phyloP scores from a whole-genome alignment of 2,113 vertebrate species.

The Clinocottus analis region DNA sequence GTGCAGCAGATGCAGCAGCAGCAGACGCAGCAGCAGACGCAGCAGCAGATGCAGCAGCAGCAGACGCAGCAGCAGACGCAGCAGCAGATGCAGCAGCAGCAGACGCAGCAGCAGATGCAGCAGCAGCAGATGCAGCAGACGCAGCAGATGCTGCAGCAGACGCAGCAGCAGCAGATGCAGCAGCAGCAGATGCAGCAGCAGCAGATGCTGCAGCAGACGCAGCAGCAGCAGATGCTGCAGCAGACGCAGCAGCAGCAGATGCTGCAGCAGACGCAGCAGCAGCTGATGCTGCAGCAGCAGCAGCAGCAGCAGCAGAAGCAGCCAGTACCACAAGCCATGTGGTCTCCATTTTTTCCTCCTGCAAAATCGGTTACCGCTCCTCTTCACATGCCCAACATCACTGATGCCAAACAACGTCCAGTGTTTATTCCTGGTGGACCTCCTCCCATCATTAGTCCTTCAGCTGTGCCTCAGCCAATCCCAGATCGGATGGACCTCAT shows the following conservation, averaged over 20 bases:
- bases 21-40: not conserved
- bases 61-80: too few species aligned
- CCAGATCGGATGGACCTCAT: too few species aligned
- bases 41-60: too few species aligned
- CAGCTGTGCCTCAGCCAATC: not conserved
- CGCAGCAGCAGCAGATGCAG: not conserved
- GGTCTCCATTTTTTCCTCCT: constrained; percentile 28
- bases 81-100: not conserved
- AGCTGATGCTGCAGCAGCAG: too few species aligned
- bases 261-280: too few species aligned
- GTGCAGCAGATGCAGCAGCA: too few species aligned
- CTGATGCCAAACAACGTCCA: not conserved
- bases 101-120: too few species aligned
- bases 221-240: too few species aligned
- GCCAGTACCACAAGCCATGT: not conserved
- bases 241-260: not conserved
- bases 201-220: too few species aligned
- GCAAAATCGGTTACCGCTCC: not conserved
- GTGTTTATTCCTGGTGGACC: constrained; percentile 33
- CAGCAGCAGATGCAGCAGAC: too few species aligned
- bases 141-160: not conserved
- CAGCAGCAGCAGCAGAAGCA: not conserved
- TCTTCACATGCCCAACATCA: too few species aligned
- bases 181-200: not conserved
- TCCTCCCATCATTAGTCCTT: not conserved